Evolutionary conservation across 1,140 invertebrate species (phyloP).

Genomic region (Drosophila repletoides): DNA sequence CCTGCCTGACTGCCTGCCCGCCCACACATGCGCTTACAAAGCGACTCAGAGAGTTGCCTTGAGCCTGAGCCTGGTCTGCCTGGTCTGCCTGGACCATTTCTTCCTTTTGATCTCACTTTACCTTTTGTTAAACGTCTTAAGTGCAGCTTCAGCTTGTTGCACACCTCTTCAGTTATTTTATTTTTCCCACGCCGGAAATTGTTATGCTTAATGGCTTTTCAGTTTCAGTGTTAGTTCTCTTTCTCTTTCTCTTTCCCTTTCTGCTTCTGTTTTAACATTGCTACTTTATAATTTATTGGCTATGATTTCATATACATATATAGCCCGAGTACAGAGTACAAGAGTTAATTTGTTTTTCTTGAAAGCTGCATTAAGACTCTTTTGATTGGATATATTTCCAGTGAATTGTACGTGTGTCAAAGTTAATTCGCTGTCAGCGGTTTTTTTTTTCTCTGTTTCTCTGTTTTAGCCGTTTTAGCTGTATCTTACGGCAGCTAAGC

Average conservation of each 20-base stretch:
- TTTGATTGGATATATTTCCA: slow-evolving; percentile 17
- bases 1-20: slow-evolving; percentile 1
- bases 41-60: background rate
- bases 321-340: background rate
- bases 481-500: slow-evolving; percentile 28
- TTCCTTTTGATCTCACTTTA: slow-evolving; percentile 37
- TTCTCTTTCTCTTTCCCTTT: slow-evolving; percentile 5
- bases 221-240: slow-evolving; percentile 18
- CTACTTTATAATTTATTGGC: slow-evolving; percentile 52
- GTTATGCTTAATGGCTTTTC: slow-evolving; percentile 65
- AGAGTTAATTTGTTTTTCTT: slow-evolving; percentile 17
- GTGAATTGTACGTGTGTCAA: slow-evolving; percentile 12
- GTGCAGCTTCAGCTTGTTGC: slow-evolving; percentile 60
- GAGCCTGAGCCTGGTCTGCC: background rate
- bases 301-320: background rate
- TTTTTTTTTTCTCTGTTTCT: background rate
- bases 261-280: slow-evolving; percentile 3
- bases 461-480: no score
- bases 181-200: slow-evolving; percentile 56
- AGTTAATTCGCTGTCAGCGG: background rate
- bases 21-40: background rate
- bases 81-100: background rate
- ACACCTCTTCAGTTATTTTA: slow-evolving; percentile 45
- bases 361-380: background rate
- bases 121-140: slow-evolving; percentile 63